Evolutionary conservation across 2,888 invertebrate species (phyloP), one percentile per base, ranked within the genome.

Genomic region (Sthenelais limicola): DNA sequence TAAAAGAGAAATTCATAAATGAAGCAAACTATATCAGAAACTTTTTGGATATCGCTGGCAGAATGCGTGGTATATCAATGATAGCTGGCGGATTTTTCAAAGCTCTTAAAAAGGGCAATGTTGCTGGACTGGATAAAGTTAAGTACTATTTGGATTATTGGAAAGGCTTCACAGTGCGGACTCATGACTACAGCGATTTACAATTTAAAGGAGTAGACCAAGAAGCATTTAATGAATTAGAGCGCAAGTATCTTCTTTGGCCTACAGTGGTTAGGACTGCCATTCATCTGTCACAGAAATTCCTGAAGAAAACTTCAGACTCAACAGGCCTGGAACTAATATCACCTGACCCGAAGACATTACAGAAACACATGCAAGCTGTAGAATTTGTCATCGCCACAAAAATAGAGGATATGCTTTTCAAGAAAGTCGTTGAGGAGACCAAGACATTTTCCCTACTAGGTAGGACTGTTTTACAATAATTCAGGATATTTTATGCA

Each of bases 71-170:
- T 3, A 38, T 78, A 15, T 68, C 69, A 0, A 68, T 73, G 52
- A 78, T 78, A 9, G 78, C 77, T 18, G 71, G 72, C 15, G 77
- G 76, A 18, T 78, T 78, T 62, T 78, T 54, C 58, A 76, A 76
- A 54, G 74, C 77, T 12, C 62, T 78, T 26, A 78, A 76, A 48
- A 78, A 78, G 66, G 75, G 77, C 54, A 78, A 78, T 47, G 75
- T 75, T 21, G 35, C 24, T 33, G 48, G 76, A 66, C 43, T 76
- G n/a, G 77, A 78, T 38, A 76, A 74, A 35, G 68, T 78, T 30
- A 76, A 78, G 33, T 48, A 76, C 38, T 75, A 74, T 66, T 21
- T 78, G 47, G 78, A 78, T 58, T 75, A 52, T 68, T 78, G 78
- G 78, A 78, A 75, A 47, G 78, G 78, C 3, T 76, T 78, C 71